phyloP scores from a whole-genome alignment of 2,113 vertebrate species.

The Podiceps cristatus region DNA sequence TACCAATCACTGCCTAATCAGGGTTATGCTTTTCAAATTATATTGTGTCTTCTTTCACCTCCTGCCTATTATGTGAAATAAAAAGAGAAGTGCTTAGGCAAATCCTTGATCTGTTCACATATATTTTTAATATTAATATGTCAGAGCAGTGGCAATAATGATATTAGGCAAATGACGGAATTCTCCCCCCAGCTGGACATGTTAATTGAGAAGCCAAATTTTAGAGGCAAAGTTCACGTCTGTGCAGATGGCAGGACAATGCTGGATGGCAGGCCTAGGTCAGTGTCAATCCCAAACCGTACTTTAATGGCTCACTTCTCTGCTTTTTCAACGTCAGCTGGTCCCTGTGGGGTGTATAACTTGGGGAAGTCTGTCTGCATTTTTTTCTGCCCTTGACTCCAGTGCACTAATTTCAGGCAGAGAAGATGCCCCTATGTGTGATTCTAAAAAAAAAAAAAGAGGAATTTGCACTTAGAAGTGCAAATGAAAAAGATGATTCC shows the following conservation, averaged over 20 bases:
- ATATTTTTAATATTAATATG: constrained; percentile 90
- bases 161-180: constrained; percentile 91
- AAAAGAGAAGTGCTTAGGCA: constrained; percentile 80
- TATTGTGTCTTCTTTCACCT: constrained; percentile 80
- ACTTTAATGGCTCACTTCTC: constrained; percentile 87
- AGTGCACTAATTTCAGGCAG: constrained; percentile 69
- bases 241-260: constrained; percentile 96
- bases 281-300: constrained; percentile 87
- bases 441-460: background rate
- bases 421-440: constrained; percentile 21
- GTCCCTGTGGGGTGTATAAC: constrained; percentile 79
- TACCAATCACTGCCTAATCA: constrained; percentile 81
- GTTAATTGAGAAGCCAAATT: constrained; percentile 97
- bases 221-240: constrained; percentile 92
- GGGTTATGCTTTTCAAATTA: constrained; percentile 81
- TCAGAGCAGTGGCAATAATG: constrained; percentile 86
- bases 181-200: constrained; percentile 95
- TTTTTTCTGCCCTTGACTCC: constrained; percentile 84
- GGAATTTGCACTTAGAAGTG: background rate
- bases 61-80: constrained; percentile 82
- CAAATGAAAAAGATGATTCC: background rate
- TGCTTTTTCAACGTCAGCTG: constrained; percentile 76
- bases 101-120: constrained; percentile 77
- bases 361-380: constrained; percentile 65
- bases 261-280: constrained; percentile 84